These are phyloP conservation scores for Siniperca scherzeri DNA, from an alignment of 2,797 vertebrate genomes.

Conservation along the genomic window DNA sequence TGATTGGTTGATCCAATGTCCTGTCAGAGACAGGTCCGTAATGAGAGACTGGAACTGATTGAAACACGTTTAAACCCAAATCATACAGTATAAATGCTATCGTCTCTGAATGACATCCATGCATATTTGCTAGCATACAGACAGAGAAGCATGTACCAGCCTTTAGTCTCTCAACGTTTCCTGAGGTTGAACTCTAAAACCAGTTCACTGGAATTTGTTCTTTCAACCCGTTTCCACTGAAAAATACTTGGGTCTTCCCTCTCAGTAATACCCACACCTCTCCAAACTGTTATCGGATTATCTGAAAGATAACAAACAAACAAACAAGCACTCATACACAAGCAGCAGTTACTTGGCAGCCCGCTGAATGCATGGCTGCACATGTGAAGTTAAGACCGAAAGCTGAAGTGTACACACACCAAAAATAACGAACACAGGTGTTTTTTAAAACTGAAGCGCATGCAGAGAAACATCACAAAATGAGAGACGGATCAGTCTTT, in stretches of 20 bases:
- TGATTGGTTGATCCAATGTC: not conserved
- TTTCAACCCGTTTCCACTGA: constrained; percentile 15
- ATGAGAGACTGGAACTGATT: not conserved
- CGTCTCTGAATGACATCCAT: not conserved
- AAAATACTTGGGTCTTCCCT: not conserved
- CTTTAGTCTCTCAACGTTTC: not conserved
- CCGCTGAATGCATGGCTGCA: constrained; percentile 4
- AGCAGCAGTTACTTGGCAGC: not conserved
- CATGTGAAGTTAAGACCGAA: not conserved
- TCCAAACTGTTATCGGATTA: constrained; percentile 1
- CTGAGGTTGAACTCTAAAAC: not conserved
- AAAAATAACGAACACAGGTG: not conserved
- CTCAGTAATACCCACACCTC: not conserved
- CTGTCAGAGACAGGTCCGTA: not conserved
- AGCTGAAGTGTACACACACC: not conserved
- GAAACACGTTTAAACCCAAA: not conserved
- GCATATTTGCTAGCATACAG: no score
- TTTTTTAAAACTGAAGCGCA: not conserved
- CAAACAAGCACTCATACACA: not conserved
- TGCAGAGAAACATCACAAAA: not conserved
- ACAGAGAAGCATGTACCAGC: not conserved
- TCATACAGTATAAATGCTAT: no score
- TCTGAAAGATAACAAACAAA: not conserved
- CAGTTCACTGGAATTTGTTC: not conserved
- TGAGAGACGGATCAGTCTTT: not conserved